Evolutionary conservation across 2,888 invertebrate genomes (phyloP).

Genomic region (Clivina fossor): DNA sequence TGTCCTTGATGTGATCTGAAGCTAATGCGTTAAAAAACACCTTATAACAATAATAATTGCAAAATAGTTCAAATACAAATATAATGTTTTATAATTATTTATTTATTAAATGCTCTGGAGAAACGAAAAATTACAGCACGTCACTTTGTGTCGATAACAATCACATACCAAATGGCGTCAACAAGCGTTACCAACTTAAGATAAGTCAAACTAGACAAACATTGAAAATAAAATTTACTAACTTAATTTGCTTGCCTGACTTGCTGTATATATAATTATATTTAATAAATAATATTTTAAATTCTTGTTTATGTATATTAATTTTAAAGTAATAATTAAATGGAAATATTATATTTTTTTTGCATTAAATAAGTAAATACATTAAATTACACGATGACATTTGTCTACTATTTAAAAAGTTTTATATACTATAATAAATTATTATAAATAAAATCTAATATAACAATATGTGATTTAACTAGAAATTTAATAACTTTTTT

Average conservation of each 20-base stretch:
- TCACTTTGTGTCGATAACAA: too few species aligned
- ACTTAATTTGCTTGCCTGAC: neutral
- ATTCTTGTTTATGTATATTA: neutral
- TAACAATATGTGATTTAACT: too few species aligned
- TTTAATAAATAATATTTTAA: neutral
- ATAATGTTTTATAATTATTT: neutral
- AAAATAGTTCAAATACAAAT: conserved; percentile 16
- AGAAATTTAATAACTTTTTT: conserved; percentile 1
- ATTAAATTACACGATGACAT: too few species aligned
- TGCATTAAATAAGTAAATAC: neutral
- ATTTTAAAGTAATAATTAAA: neutral
- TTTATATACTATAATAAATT: too few species aligned
- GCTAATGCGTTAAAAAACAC: conserved; percentile 26
- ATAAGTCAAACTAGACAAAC: neutral
- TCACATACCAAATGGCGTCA: too few species aligned
- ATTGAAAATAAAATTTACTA: neutral
- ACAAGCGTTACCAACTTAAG: conserved; percentile 2
- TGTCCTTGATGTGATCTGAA: neutral
- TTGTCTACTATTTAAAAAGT: too few species aligned
- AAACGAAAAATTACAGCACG: neutral
- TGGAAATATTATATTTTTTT: neutral
- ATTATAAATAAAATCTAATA: too few species aligned
- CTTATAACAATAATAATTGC: conserved; percentile 29
- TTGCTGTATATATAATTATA: neutral
- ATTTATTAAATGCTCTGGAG: neutral